These are phyloP conservation scores for Tetraneura akinire DNA, from an alignment of 1,140 invertebrate species.

Conservation along the genomic window DNA sequence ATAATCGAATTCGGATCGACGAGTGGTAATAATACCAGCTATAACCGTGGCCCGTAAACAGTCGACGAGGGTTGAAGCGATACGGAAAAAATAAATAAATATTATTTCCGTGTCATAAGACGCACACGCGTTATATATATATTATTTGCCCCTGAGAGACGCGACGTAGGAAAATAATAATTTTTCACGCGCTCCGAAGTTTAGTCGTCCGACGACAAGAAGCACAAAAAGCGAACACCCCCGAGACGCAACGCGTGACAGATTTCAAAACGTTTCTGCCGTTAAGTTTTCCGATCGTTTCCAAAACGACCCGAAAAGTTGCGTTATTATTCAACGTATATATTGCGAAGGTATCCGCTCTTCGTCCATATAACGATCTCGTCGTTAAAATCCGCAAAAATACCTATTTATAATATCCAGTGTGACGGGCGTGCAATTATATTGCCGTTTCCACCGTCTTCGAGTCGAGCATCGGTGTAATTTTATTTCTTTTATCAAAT, in stretches of 20 bases:
- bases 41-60: no score
- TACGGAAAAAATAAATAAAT: neutral
- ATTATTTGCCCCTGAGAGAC: constrained; percentile 31
- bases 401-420: no score
- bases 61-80: no score
- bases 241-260: constrained; percentile 42
- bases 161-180: constrained; percentile 21
- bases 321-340: constrained; percentile 41
- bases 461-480: no score
- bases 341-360: neutral
- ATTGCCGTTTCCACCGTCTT: no score
- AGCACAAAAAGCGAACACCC: constrained; percentile 27
- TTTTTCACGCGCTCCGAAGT: constrained; percentile 10
- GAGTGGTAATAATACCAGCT: no score
- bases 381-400: neutral
- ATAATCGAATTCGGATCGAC: constrained; percentile 1
- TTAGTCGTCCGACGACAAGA: constrained; percentile 32
- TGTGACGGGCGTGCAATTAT: no score
- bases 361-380: neutral
- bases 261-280: constrained; percentile 31
- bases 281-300: constrained; percentile 45
- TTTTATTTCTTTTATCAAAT: no score
- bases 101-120: neutral
- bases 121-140: neutral
- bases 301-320: constrained; percentile 25